phyloP scores from a whole-genome alignment of 2,888 invertebrate genomes.

The Onthophagus sagittarius region DNA sequence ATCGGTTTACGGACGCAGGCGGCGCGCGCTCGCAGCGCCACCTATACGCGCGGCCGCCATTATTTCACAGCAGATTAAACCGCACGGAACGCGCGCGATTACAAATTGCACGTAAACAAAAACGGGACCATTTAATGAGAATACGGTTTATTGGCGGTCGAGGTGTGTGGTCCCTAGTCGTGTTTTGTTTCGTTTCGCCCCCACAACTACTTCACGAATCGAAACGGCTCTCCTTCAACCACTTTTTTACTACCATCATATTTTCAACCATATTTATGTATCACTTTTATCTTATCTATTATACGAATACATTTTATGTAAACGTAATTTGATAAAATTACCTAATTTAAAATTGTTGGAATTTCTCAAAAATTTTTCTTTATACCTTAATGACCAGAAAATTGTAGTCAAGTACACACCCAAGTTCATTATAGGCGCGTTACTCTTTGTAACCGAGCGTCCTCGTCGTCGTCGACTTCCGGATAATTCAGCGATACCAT shows the following conservation, averaged over 20 bases:
- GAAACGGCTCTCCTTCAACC: neutral
- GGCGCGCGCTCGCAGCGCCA: neutral
- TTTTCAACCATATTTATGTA: neutral
- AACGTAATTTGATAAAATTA: no score
- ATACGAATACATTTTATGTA: no score
- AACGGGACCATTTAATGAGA: slow-evolving; percentile 23
- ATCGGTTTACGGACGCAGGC: neutral
- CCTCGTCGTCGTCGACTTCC: neutral
- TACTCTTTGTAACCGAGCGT: neutral
- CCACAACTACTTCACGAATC: neutral
- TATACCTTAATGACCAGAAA: neutral
- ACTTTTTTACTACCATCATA: neutral
- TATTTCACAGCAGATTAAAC: slow-evolving; percentile 13
- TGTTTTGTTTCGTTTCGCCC: slow-evolving; percentile 24
- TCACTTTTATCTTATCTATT: no score
- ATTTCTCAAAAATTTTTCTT: neutral
- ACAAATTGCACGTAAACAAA: slow-evolving; percentile 14
- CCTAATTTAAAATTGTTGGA: neutral
- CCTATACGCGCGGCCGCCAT: neutral
- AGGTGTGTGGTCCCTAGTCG: slow-evolving; percentile 34
- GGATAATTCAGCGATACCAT: slow-evolving; percentile 8
- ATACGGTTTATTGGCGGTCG: slow-evolving; percentile 30
- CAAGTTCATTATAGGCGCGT: neutral
- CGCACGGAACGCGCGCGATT: slow-evolving; percentile 5
- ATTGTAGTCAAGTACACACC: neutral